Evolutionary conservation across 92 coral and sea anemone species (phyloP), one percentile per base, ranked within the genome.

Genomic region (Umimayanthus kanabou): DNA sequence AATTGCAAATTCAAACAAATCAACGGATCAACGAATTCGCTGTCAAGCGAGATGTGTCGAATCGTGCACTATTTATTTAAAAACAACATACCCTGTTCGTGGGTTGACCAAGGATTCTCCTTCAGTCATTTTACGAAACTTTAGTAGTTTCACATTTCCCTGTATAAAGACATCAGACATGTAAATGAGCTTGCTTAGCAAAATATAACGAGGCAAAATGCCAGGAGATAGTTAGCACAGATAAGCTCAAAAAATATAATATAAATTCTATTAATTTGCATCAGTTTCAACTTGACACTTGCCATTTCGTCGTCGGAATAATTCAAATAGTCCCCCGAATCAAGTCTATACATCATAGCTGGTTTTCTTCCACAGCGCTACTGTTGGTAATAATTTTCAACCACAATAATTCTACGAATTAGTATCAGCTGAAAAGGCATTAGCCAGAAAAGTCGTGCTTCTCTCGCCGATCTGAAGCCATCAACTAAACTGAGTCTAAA

Each of bases 121-220:
- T 39, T 83, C 87, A 9, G 87, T 70, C 87, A 83, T 83, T 70
- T 83, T 83, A 83, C 87, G 77, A 39, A 83, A 83, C 49, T 83
- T 83, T 22, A 83, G 45, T 16, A 83, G 79, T 73, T 83, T 83
- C 77, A 83, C 87, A 83, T 83, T 83, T 83, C 87, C 87, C 87
- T 83, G 78, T 11, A 33, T 33, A 83, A 83, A 50, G 79, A 75
- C 26, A 39, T 45, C 70, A 50, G 79, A 75, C 26, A 39, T 45
- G 53, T 75, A n/a, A 39, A 75, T 75, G 15, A 45, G 18, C 66
- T 45, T 78, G 40, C 29, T 78, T 66, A 45, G 18, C 65, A 23
- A 78, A 47, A 75, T 39, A 75, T 20, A 39, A 39, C 3, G 15
- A 39, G 79, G 53, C 64, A 78, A 55, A 55, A 55, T 55, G 20